Percentiles rank a stretch among this genome's conserved stretches.
phyloP scores from a whole-genome alignment of 2,888 invertebrate species.

The Lutraria lutraria region DNA sequence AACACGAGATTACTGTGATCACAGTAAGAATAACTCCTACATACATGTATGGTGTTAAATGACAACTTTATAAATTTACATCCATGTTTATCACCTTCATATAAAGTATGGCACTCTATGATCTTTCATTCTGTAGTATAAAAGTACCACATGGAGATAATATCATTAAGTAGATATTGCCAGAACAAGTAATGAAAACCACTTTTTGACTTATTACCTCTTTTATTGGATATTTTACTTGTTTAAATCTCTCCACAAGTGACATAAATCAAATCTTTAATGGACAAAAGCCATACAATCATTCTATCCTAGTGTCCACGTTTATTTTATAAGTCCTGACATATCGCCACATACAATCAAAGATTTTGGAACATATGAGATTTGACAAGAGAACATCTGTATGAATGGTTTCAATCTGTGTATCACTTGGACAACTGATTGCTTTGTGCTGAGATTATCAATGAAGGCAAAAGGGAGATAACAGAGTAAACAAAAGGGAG shows the following conservation, averaged over 20 bases:
- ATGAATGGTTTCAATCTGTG: constrained; percentile 21
- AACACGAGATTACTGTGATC: background rate
- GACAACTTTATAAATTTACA: constrained; percentile 20
- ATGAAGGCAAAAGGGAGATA: background rate
- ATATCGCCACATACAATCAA: constrained; percentile 30
- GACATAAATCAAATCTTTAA: constrained; percentile 59
- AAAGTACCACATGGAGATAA: constrained; percentile 27
- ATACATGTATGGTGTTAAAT: background rate
- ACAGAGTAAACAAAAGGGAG: background rate
- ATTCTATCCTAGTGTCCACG: constrained; percentile 26
- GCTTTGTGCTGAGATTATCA: background rate
- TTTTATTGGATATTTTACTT: constrained; percentile 65
- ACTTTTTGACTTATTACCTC: constrained; percentile 59
- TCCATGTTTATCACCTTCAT: background rate
- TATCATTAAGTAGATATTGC: constrained; percentile 36
- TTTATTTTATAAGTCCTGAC: constrained; percentile 16
- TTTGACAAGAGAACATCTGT: constrained; percentile 12
- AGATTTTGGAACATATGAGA: background rate
- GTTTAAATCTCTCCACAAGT: constrained; percentile 56
- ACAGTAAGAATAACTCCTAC: background rate
- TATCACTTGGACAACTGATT: background rate
- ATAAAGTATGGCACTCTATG: background rate
- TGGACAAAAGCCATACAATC: constrained; percentile 50
- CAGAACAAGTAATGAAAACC: constrained; percentile 42
- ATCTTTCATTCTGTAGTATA: constrained; percentile 1